Conservation (phyloP, 1,140 invertebrate species). For the Plectus sambesii region DNA sequence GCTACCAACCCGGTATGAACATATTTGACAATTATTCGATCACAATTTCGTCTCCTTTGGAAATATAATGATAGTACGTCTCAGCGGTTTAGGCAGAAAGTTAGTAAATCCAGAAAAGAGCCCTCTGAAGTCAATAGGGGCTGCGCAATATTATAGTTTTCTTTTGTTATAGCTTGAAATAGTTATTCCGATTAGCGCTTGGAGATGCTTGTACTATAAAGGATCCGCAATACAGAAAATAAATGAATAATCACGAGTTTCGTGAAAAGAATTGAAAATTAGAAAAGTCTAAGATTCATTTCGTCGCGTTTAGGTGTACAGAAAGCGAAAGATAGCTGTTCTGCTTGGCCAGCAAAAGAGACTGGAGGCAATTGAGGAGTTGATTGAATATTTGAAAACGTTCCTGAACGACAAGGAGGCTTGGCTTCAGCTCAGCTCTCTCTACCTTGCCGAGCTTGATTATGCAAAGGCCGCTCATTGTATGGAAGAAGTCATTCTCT, state of each 20-base stretch:
- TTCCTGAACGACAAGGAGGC: conserved; percentile 97
- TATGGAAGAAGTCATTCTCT: conserved; percentile 87
- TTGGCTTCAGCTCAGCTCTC: conserved; percentile 87
- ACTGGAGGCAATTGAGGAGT: conserved; percentile 76
- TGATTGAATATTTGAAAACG: conserved; percentile 86
- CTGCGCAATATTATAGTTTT: too few relatives aligned
- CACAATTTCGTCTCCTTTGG: too few relatives aligned
- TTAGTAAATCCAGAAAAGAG: too few relatives aligned
- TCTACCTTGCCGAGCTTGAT: conserved; percentile 79
- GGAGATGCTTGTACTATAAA: too few relatives aligned
- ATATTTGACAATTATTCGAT: background rate
- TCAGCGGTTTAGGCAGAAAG: too few relatives aligned
- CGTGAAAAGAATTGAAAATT: conserved; percentile 3
- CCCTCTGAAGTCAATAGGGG: too few relatives aligned
- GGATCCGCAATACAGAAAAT: too few relatives aligned
- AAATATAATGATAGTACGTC: too few relatives aligned
- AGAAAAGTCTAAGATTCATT: conserved; percentile 1
- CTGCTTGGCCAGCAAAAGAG: conserved; percentile 72
- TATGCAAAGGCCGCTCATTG: conserved; percentile 87
- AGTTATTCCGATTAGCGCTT: too few relatives aligned
- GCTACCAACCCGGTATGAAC: conserved; percentile 71
- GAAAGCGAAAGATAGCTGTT: conserved; percentile 82
- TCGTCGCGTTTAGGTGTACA: conserved; percentile 46
- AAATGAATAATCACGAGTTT: conserved; percentile 3
- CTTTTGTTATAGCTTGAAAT: too few relatives aligned